These are phyloP conservation scores for Mirounga angustirostris DNA, from an alignment of 2,113 vertebrate genomes.

Conservation along the genomic window DNA sequence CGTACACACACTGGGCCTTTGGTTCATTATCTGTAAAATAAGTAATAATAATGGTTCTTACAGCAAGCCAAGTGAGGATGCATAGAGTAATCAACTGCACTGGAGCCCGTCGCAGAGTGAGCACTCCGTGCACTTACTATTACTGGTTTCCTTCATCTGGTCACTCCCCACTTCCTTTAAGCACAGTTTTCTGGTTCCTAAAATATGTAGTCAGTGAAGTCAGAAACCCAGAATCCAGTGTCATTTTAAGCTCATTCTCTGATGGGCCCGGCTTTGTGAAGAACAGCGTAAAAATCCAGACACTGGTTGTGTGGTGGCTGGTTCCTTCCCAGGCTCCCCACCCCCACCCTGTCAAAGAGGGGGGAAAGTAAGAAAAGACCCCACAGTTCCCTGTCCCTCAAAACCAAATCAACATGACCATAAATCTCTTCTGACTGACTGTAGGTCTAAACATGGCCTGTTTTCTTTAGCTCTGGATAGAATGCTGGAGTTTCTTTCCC, in stretches of 20 bases:
- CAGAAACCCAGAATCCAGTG: background rate
- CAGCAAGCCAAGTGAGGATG: background rate
- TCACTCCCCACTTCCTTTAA: background rate
- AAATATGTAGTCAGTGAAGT: background rate
- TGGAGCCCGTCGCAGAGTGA: background rate
- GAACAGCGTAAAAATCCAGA: background rate
- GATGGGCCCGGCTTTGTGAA: background rate
- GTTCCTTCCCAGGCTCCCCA: fast-evolving
- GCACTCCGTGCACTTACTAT: fast-evolving
- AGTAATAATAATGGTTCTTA: background rate
- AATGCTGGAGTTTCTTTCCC: background rate
- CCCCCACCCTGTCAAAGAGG: fast-evolving
- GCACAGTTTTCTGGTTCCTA: background rate
- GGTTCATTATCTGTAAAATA: background rate
- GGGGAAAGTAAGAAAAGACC: too few relatives aligned
- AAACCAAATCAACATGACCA: background rate
- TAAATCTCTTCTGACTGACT: background rate
- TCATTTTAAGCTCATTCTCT: background rate
- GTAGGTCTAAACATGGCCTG: background rate
- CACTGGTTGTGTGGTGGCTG: background rate
- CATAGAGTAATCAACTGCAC: background rate
- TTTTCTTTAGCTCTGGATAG: background rate
- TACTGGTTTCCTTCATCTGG: background rate
- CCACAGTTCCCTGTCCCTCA: background rate
- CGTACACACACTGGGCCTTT: background rate